Percentiles rank a stretch among this genome's conserved stretches.
phyloP scores from a whole-genome alignment of 2,888 invertebrate genomes.

The Perithous albicinctus region DNA sequence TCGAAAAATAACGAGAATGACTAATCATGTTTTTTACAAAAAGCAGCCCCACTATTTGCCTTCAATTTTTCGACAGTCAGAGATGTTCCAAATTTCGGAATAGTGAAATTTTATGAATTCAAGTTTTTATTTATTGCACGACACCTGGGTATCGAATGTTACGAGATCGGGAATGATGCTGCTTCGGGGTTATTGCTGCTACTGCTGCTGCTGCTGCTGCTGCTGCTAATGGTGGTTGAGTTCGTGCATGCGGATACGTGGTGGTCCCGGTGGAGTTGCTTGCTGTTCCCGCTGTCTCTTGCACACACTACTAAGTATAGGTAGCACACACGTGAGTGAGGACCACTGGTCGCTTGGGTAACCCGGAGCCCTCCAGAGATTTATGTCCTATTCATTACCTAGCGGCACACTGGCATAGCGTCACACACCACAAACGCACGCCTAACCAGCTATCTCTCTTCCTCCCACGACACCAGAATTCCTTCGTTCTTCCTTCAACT shows the following conservation, averaged over 20 bases:
- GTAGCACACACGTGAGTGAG: conserved; percentile 62
- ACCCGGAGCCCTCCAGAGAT: conserved; percentile 76
- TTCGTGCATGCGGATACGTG: conserved; percentile 10
- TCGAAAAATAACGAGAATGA: too few relatives aligned
- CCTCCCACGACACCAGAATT: not conserved
- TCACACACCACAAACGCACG: conserved; percentile 75
- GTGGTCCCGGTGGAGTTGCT: conserved; percentile 42
- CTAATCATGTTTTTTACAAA: too few relatives aligned
- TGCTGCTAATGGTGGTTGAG: conserved; percentile 18
- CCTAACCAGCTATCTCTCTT: conserved; percentile 56
- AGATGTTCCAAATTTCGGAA: not conserved
- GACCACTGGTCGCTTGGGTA: conserved; percentile 64
- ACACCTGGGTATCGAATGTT: not conserved
- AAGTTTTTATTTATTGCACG: not conserved
- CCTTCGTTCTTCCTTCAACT: conserved; percentile 31
- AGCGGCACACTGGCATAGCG: conserved; percentile 67
- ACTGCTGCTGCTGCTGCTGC: conserved; percentile 6
- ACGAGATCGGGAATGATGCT: not conserved
- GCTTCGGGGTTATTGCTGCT: not conserved
- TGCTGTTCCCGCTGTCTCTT: not conserved
- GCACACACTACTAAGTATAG: conserved; percentile 21
- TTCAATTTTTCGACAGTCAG: too few relatives aligned
- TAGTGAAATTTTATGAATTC: not conserved
- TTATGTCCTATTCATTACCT: conserved; percentile 82
- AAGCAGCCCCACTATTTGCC: too few relatives aligned